These are phyloP conservation scores for Proteles cristata DNA, from an alignment of 2,113 vertebrate species.

Conservation along the genomic window DNA sequence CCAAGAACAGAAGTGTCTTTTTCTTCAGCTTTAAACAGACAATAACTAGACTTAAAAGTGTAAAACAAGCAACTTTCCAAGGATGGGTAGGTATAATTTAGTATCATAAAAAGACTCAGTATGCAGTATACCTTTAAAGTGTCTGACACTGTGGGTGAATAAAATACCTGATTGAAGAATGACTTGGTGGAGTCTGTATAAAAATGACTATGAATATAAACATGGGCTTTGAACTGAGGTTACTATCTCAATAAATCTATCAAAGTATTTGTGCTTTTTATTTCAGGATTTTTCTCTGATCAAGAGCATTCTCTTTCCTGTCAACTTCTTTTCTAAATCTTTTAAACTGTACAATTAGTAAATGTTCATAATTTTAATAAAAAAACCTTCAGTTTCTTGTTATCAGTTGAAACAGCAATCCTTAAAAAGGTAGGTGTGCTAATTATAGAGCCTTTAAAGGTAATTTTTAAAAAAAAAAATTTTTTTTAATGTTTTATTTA, in stretches of 20 bases:
- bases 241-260: slow-evolving; percentile 3
- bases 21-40: not conserved
- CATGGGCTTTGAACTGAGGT: not conserved
- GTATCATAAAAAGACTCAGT: not conserved
- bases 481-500: too few species aligned
- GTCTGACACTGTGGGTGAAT: not conserved
- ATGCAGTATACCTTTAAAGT: not conserved
- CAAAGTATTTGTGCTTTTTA: not conserved
- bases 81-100: not conserved
- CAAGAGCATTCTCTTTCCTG: not conserved
- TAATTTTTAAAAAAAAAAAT: too few species aligned
- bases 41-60: not conserved
- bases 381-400: slow-evolving; percentile 25
- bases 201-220: not conserved
- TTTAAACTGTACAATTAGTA: not conserved
- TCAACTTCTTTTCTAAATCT: not conserved
- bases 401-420: not conserved
- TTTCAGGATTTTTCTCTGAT: not conserved
- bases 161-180: not conserved
- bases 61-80: not conserved
- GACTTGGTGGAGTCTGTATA: not conserved
- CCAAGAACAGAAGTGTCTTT: not conserved
- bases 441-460: slow-evolving; percentile 26
- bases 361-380: not conserved
- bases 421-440: not conserved